These are phyloP conservation scores for Taxidea taxus DNA, from an alignment of 2,113 vertebrate species.

Conservation along the genomic window DNA sequence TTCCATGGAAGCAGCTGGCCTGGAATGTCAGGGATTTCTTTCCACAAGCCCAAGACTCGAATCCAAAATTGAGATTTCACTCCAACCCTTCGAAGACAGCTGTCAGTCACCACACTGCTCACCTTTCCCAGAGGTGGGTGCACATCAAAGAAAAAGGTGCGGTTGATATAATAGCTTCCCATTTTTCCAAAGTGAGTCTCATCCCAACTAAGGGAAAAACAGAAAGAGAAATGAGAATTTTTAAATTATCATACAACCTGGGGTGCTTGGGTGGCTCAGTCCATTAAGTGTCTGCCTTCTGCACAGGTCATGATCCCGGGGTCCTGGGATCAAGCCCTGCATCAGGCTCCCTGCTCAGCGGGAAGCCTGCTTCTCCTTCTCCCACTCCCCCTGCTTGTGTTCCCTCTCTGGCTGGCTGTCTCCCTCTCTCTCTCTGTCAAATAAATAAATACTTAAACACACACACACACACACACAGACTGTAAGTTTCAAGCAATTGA, in stretches of 20 bases:
- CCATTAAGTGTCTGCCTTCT: not conserved
- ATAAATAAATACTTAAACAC: not conserved
- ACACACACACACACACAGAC: not conserved
- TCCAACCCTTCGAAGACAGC: not conserved
- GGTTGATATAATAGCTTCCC: conserved; percentile 99
- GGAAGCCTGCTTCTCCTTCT: not conserved
- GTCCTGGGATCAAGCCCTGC: not conserved
- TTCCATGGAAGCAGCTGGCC: not conserved
- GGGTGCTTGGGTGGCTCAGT: not conserved
- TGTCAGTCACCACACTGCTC: conserved; percentile 29
- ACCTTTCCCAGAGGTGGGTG: conserved; percentile 98
- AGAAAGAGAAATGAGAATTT: conserved; percentile 20
- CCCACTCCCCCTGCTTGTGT: not conserved
- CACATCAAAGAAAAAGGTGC: conserved; percentile 98
- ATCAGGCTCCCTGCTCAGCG: no score
- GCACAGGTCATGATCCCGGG: not conserved
- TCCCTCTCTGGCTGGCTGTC: not conserved
- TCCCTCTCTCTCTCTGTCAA: not conserved
- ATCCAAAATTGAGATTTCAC: not conserved
- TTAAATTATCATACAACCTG: not conserved
- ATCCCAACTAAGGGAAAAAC: conserved; percentile 91
- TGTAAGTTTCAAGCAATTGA: conserved; percentile 36
- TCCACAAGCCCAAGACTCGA: not conserved
- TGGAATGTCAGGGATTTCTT: not conserved
- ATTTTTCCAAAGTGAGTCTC: conserved; percentile 99